Percentiles rank a stretch among this genome's conserved stretches.
Evolutionary conservation across 2,113 vertebrate species (phyloP).

Genomic region (Ammospiza caudacuta): DNA sequence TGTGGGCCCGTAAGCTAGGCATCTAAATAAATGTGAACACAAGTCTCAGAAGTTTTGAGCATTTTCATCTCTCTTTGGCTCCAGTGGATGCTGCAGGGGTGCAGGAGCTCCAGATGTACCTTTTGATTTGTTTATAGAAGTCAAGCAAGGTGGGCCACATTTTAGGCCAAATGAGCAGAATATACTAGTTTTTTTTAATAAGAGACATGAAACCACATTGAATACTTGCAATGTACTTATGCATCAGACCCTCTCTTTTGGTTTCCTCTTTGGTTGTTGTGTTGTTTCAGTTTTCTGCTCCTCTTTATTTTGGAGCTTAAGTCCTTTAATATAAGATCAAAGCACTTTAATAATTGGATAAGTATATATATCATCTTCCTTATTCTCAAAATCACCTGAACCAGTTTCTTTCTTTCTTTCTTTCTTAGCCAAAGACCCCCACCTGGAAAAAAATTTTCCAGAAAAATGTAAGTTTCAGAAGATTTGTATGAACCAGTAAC

Average conservation of each 20-base stretch:
- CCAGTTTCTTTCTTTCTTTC: constrained; percentile 69
- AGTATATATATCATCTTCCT: constrained; percentile 70
- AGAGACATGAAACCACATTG: constrained; percentile 42
- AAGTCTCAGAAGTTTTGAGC: not conserved
- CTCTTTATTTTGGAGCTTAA: constrained; percentile 62
- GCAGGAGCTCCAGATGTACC: constrained; percentile 4
- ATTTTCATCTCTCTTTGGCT: constrained; percentile 63
- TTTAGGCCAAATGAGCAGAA: constrained; percentile 33
- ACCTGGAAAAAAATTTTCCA: constrained; percentile 74
- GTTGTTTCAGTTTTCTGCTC: constrained; percentile 64
- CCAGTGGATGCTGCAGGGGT: constrained; percentile 4
- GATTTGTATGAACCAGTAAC: constrained; percentile 64
- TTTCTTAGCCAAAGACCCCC: constrained; percentile 71
- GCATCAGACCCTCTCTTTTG: constrained; percentile 59
- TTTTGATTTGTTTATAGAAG: constrained; percentile 48
- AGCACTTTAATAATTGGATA: constrained; percentile 67
- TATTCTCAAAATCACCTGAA: constrained; percentile 70
- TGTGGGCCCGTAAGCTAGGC: constrained; percentile 20
- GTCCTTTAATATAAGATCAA: constrained; percentile 65
- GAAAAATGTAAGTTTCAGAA: constrained; percentile 72
- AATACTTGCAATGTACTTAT: constrained; percentile 60
- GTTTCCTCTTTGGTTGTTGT: constrained; percentile 59
- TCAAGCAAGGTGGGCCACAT: constrained; percentile 45
- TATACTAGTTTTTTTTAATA: constrained; percentile 41
- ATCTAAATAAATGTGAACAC: not conserved